Conservation (phyloP, 2,888 invertebrate genomes). For the Polymixis flavicincta region DNA sequence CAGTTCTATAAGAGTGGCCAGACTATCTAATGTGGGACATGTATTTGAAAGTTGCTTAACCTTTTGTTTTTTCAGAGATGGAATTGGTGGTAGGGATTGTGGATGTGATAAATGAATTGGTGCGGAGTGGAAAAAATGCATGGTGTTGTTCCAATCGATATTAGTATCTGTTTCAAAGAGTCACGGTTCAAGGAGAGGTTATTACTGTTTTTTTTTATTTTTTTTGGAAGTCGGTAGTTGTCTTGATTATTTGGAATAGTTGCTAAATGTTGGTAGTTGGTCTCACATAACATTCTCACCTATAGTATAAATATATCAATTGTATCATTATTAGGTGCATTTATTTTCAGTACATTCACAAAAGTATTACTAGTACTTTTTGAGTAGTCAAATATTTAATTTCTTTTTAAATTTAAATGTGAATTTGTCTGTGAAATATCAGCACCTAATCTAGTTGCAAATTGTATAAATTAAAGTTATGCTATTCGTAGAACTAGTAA, state of each 20-base stretch:
- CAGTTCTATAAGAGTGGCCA: not conserved
- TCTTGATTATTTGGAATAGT: conserved; percentile 40
- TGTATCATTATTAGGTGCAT: conserved; percentile 12
- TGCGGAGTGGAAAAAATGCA: not conserved
- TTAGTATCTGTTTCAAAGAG: conserved; percentile 12
- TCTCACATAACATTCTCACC: conserved; percentile 33
- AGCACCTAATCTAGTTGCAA: conserved; percentile 16
- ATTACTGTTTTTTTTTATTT: conserved; percentile 39
- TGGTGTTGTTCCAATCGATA: not conserved
- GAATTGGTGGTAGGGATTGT: not conserved
- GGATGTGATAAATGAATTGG: not conserved
- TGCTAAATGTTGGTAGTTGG: not conserved
- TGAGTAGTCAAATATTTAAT: not conserved
- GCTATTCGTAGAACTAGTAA: conserved; percentile 53
- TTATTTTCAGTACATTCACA: conserved; percentile 14
- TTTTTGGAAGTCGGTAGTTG: not conserved
- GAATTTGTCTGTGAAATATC: not conserved
- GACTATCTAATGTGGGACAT: not conserved
- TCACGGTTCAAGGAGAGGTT: conserved; percentile 31
- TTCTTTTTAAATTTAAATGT: too few relatives aligned
- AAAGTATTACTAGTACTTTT: conserved; percentile 22
- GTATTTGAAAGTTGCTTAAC: not conserved
- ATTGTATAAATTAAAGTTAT: conserved; percentile 38
- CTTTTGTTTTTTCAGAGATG: not conserved
- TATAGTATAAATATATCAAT: conserved; percentile 33